Evolutionary conservation across 2,888 invertebrate species (phyloP), one percentile per base, ranked within the genome.

Genomic region (Aphodius granarius): DNA sequence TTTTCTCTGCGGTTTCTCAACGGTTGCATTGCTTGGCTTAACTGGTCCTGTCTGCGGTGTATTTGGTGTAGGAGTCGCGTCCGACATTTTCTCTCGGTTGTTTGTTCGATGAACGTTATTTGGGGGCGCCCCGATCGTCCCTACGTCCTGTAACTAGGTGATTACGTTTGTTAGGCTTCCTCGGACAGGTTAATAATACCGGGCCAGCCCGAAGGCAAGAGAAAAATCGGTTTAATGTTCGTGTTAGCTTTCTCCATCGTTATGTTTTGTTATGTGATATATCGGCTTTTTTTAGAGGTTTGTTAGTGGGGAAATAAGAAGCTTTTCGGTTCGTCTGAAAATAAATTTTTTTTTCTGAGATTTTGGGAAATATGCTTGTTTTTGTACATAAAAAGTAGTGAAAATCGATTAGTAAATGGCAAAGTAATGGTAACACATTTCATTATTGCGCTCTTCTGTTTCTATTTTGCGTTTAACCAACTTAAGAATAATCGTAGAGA

Each of bases 101-200:
- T 68, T 68, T 68, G 68, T 20, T 68, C 68, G 68, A 68, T 68
- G 21, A 68, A 68, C 43, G 43, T 43, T 43, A 43, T 43, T 43
- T 43, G 43, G 43, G 43, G 43, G 43, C 43, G 43, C 43, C 43
- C 1, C 43, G 43, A 13, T 43, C 43, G 43, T 43, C 6, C 13
- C 43, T 13, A 43, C 43, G 43, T 43, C 43, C 43, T 13, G 43
- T 43, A 43, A 43, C 43, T 43, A 43, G 43, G 43, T 43, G 43
- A 43, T 43, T 43, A 43, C 43, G 43, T 43, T 43, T 43, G 43
- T 43, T 43, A 43, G 43, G 43, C 9, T 43, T 43, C 13, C 43
- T 43, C 43, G 43, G 43, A 43, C 43, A 43, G 43, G 43, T 43
- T 43, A 43, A 43, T 43, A 43, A 43, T 43, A 43, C 2, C 43